Evolutionary conservation across 2,888 invertebrate species (phyloP), one percentile per base, ranked within the genome.

Genomic region (Stomorhina lunata): DNA sequence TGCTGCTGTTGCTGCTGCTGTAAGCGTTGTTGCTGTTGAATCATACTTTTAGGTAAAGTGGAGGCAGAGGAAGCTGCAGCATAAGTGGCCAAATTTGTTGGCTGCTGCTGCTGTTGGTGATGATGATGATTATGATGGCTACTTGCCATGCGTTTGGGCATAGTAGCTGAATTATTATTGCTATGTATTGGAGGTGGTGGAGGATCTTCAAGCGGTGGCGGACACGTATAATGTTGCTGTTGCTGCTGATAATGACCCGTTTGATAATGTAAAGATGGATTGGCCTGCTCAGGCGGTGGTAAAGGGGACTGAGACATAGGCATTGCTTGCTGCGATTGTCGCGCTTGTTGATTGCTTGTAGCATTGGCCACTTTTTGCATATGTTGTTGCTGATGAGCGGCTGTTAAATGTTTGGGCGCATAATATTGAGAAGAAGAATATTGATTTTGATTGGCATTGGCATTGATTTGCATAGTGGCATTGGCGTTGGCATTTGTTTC

Each of bases 201-300:
- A 10, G 90, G 90, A 86, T 90, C 88, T 86, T 90, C 90, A 86
- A 90, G 87, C 68, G 90, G 90, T 71, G 90, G 90, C 68, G 90
- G 91, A 80, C 89, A 90, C 25, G 89, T 90, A 82, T 89, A 90
- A 76, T 90, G 89, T n/a, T 86, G 86, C 17, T 82, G 84, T 59
- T 86, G 85, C 7, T 84, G 84, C 29, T 85, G 55, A 37, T 75
- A 82, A 34, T 61, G 55, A 48, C 53, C 68, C 50, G 53, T 69
- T 45, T 48, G 80, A 83, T 59, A 85, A 65, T 81, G 71, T 29
- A 63, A 80, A 22, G 81, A 83, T n/a, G 80, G 84, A 20, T 15
- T 43, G 4, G 15, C 27, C 45, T 80, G 84, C 22, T 83, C 84
- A 20, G 63, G n/a, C 32, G 50, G 57, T 32, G 81, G 84, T 72